Percentiles rank a stretch among this genome's conserved stretches.
phyloP scores from a whole-genome alignment of 1,140 invertebrate species.

The Oncopeltus fasciatus region DNA sequence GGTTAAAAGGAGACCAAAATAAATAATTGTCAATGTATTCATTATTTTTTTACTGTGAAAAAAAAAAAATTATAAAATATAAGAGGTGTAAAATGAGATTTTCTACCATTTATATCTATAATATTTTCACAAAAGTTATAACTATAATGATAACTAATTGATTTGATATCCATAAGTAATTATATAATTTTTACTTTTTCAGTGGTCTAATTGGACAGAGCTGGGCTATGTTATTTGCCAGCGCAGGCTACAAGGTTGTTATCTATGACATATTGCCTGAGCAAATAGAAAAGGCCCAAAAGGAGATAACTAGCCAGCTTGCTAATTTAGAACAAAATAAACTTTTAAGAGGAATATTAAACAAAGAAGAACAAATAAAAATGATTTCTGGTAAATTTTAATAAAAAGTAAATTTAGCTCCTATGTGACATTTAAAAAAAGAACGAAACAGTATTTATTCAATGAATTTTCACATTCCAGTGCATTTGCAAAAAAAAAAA shows the following conservation, averaged over 20 bases:
- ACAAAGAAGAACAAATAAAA: conserved; percentile 53
- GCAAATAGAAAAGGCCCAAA: conserved; percentile 57
- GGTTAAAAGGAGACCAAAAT: background rate
- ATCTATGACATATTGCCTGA: conserved; percentile 68
- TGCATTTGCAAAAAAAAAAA: background rate
- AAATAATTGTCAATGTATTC: background rate
- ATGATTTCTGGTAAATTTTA: conserved; percentile 56
- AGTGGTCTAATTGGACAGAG: conserved; percentile 86
- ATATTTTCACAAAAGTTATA: background rate
- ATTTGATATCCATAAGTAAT: background rate
- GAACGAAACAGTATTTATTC: background rate
- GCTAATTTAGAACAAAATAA: conserved; percentile 46
- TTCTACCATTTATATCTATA: background rate
- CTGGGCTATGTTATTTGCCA: conserved; percentile 90
- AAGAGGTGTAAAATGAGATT: background rate
- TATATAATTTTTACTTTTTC: conserved; percentile 25
- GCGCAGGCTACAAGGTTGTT: conserved; percentile 72
- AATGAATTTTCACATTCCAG: background rate
- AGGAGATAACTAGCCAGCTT: conserved; percentile 59
- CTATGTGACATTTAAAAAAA: background rate
- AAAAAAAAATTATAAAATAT: no score
- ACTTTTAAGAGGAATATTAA: conserved; percentile 56
- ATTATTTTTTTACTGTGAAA: no score
- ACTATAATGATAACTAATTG: background rate
- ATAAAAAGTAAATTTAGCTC: background rate